Base-by-base conservation (phyloP, 2,888 invertebrate genomes). In the Melinopterus prodromus region DNA sequence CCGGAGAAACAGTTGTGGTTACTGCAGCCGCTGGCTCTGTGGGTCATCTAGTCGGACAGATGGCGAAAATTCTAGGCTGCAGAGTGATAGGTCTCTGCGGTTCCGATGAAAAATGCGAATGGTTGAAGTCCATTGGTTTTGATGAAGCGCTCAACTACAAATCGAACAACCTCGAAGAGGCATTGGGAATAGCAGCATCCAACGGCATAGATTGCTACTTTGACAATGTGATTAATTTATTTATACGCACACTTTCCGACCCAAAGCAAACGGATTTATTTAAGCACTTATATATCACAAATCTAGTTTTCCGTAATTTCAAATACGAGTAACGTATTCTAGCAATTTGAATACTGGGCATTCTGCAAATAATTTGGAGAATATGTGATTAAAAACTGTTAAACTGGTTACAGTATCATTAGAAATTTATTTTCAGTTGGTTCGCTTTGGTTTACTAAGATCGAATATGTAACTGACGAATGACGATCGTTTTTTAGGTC, bases 21-120 rank as follows among this genome's bases (percentile, higher is more conserved):
- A 93, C 92, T 35, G 93, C 93, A 6, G 96, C 95, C 14, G 95
- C 94, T 26, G 96, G 96, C 15, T 95, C 95, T 69, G 95, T 96
- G 12, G 96, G 96, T 6, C 93, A 92, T 80, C 91, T 93, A 76
- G 95, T 95, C 35, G 95, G 95, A 2, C 96, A 96, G 90, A 94
- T 96, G 82, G 95, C 93, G 0, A 95, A 95, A 89, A 91, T 93
- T 77, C 91, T 93, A 88, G 94, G 93, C n/a, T 93, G 94, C 84
- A 91, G 88, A 79, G 95, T 94, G 0, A 93, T 95, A 82, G 95
- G 95, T 4, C 92, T 94, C 83, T 92, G 94, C 15, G 95, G 95
- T 0, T 91, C 92, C 4, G 92, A 94, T 83, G 93, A 92, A 16
- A 95, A 96, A 90, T 93, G 93, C 83, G 89, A 92, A 82, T 95